phyloP scores from a whole-genome alignment of 1,140 invertebrate species.

The Drosophila biarmipes region DNA sequence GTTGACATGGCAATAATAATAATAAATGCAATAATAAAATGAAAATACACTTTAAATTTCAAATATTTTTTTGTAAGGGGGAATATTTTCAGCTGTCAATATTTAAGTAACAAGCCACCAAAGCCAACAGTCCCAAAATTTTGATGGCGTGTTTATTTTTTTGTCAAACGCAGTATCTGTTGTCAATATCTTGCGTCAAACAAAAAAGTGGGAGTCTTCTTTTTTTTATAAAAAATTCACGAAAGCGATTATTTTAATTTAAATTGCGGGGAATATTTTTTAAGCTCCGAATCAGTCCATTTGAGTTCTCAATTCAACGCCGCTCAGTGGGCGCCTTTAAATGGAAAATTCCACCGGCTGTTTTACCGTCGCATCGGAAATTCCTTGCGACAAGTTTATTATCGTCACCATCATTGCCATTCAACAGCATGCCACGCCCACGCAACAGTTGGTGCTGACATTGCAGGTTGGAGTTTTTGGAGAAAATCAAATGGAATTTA shows the following conservation, averaged over 20 bases:
- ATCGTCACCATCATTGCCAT: constrained; percentile 43
- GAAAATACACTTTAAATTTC: no score
- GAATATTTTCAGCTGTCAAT: no score
- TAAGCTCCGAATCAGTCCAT: background rate
- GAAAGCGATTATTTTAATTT: background rate
- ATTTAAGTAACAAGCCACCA: no score
- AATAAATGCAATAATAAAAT: no score
- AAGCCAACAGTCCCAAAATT: background rate
- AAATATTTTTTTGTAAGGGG: no score
- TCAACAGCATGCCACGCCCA: constrained; percentile 60
- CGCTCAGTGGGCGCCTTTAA: constrained; percentile 4
- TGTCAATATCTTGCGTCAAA: background rate
- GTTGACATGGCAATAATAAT: no score
- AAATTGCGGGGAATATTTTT: background rate
- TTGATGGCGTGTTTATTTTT: background rate
- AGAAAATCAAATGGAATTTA: constrained; percentile 73
- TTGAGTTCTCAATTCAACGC: background rate
- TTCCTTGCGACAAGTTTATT: constrained; percentile 40
- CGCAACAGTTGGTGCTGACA: constrained; percentile 76
- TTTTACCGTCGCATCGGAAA: constrained; percentile 12
- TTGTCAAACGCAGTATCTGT: background rate
- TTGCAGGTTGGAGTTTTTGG: constrained; percentile 49
- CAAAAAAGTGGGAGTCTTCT: background rate
- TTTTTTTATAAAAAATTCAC: background rate
- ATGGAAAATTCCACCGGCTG: constrained; percentile 21